Evolutionary conservation across 2,888 invertebrate genomes (phyloP).

Genomic region (Mythimna vitellina): DNA sequence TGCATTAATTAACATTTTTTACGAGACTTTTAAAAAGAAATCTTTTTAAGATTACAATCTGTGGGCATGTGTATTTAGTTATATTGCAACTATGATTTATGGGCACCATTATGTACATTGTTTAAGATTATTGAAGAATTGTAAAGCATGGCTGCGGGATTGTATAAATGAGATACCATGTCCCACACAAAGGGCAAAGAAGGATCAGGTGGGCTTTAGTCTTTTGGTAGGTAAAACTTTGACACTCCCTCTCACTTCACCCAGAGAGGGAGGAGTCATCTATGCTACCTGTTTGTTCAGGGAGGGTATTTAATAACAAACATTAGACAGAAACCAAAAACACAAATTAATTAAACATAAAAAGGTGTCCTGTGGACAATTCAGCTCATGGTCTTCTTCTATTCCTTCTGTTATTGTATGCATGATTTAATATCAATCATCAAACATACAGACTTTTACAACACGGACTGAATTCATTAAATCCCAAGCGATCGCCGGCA

Average conservation of each 20-base stretch:
- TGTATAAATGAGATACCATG: no score
- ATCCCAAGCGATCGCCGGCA: no score
- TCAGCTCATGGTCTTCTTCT: no score
- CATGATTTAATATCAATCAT: not conserved
- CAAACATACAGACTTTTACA: no score
- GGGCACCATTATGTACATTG: not conserved
- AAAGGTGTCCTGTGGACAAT: no score
- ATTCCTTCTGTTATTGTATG: not conserved
- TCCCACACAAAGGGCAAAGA: no score
- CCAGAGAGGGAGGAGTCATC: not conserved
- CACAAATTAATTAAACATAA: not conserved
- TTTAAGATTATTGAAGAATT: not conserved
- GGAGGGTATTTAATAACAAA: not conserved
- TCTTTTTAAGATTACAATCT: not conserved
- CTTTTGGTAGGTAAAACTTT: no score
- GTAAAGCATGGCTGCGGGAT: not conserved
- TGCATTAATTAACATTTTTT: constrained; percentile 34
- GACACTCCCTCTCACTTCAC: no score
- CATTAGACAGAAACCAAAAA: not conserved
- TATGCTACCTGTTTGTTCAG: not conserved
- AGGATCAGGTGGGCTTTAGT: no score
- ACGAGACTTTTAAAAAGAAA: not conserved
- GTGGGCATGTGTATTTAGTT: not conserved
- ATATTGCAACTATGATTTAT: not conserved
- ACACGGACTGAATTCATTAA: no score